Evolutionary conservation across 2,888 invertebrate genomes (phyloP).

Genomic region (Mallateleia sp.): DNA sequence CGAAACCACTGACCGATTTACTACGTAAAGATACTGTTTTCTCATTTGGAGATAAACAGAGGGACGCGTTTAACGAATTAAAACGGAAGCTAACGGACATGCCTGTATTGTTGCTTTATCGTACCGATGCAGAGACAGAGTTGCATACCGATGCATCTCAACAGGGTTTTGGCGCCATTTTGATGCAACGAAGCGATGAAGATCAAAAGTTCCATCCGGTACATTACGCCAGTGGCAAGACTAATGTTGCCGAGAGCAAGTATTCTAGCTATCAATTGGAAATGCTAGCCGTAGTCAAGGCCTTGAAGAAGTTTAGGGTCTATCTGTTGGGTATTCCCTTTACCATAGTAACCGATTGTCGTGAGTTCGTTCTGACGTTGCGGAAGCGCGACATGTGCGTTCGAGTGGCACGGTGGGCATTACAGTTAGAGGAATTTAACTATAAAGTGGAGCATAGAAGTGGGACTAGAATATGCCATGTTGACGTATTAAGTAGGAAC

Average conservation of each 20-base stretch:
- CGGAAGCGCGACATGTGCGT: background rate
- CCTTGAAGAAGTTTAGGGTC: no score
- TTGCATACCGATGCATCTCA: background rate
- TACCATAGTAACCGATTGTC: background rate
- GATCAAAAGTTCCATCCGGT: slow-evolving; percentile 1
- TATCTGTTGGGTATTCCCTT: no score
- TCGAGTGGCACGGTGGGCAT: no score
- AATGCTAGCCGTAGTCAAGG: background rate
- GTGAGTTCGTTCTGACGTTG: background rate
- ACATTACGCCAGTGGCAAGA: no score
- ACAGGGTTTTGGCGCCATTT: background rate
- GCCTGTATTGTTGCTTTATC: background rate
- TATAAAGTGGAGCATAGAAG: no score
- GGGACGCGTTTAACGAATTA: background rate
- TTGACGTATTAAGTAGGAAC: no score
- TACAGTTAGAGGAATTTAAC: no score
- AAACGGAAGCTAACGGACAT: background rate
- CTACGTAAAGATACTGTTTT: slow-evolving; percentile 5
- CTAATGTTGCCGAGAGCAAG: no score
- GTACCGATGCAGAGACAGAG: slow-evolving; percentile 9
- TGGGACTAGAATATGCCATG: no score
- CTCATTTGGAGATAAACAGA: slow-evolving; percentile 12
- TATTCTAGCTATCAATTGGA: no score
- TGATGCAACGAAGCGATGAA: background rate
- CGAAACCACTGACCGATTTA: slow-evolving; percentile 1